Base-by-base conservation (phyloP, 2,888 invertebrate species). In the Lordiphosa fenestrarum region DNA sequence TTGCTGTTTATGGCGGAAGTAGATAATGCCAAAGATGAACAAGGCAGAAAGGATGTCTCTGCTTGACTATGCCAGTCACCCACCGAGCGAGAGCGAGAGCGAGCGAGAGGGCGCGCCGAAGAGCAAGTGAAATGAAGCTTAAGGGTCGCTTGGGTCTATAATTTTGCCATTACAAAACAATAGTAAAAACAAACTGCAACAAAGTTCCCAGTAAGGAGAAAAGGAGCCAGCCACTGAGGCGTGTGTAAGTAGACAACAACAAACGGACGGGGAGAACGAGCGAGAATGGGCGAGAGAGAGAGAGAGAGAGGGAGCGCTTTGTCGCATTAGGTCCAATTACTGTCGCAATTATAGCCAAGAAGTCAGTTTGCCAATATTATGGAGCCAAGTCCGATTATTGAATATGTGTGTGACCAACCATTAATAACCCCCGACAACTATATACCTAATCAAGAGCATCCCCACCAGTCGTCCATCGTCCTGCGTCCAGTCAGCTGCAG, bases 311-410 rank as follows among this genome's bases (percentile, higher is more conserved):
- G 55, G 41, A 58, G 53, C 49, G 73, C 71, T 81, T 71, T 77
- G 85, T 87, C 87, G 83, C 86, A 87, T 88, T 87, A 86, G 83
- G 87, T 86, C 87, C 88, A 87, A 87, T 87, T 87, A 87, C 88
- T 87, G 88, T 87, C 87, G 86, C 87, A 88, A 87, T 88, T 88
- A 88, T 85, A 77, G 81, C 71, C 83, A 80, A 57, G 55, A 49
- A 39, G 87, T 80, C 84, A 85, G 78, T 85, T 75, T 78, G 80
- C 76, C 25, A 25, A 25, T 25, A 25, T 25, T 25, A 6, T 7
- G 25, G 25, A 25, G 25, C 25, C 82, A 74, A 67, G 30, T 54
- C 53, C 37, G 40, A 21, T 40, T 40, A 59, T 59, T 62, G 50
- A 54, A 54, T 46, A 41, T 15, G 68, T 71, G 53, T 59, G 47